Percentiles rank a stretch among this genome's conserved stretches.
These are phyloP conservation scores for Enteromius thamalakanensis DNA, from an alignment of 2,797 vertebrate genomes.

Conservation along the genomic window DNA sequence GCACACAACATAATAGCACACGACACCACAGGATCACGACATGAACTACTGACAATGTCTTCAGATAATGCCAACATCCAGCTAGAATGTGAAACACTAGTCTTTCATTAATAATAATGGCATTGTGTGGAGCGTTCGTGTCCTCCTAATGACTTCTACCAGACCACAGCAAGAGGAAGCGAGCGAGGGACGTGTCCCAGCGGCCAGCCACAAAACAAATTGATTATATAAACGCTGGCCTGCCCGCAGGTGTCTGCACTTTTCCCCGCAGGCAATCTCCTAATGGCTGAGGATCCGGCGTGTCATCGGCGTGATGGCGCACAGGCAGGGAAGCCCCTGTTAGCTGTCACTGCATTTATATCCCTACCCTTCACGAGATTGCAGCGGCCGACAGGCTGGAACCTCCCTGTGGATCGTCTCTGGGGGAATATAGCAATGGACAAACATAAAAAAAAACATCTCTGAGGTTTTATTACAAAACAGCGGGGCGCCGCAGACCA, in stretches of 20 bases:
- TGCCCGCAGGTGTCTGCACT: conserved; percentile 66
- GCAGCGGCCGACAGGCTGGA: not conserved
- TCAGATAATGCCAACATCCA: not conserved
- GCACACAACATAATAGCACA: not conserved
- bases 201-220: conserved; percentile 70
- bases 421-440: conserved; percentile 11
- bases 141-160: conserved; percentile 62
- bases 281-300: conserved; percentile 52
- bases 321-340: conserved; percentile 44
- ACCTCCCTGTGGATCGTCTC: not conserved
- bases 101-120: conserved; percentile 8
- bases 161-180: conserved; percentile 57
- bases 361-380: not conserved
- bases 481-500: not conserved
- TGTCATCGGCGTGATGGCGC: conserved; percentile 37
- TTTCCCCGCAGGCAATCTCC: conserved; percentile 55
- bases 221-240: conserved; percentile 72
- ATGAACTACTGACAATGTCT: not conserved
- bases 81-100: not conserved
- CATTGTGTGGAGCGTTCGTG: conserved; percentile 8
- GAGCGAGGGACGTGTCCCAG: conserved; percentile 55
- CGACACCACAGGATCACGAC: not conserved
- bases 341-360: conserved; percentile 33
- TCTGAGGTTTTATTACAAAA: conserved; percentile 25
- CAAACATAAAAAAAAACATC: conserved; percentile 26